phyloP scores from a whole-genome alignment of 2,888 invertebrate genomes.

The Schizotus pectinicornis region DNA sequence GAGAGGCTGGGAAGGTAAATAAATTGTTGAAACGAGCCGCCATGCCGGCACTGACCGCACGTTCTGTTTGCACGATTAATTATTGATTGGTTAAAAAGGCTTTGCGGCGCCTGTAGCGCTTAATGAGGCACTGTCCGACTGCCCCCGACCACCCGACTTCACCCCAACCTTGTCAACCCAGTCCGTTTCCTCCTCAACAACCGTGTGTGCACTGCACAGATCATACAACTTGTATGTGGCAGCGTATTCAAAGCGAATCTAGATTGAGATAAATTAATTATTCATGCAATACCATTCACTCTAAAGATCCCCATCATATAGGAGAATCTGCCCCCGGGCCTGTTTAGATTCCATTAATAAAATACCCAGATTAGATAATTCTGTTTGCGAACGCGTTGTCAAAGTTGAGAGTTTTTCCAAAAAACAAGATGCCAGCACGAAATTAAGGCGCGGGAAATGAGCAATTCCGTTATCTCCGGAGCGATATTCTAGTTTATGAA shows the following conservation, averaged over 20 bases:
- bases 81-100: constrained; percentile 46
- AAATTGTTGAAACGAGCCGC: constrained; percentile 8
- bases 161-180: constrained; percentile 49
- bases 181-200: constrained; percentile 19
- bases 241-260: constrained; percentile 55
- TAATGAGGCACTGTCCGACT: constrained; percentile 34
- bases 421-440: constrained; percentile 1
- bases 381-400: constrained; percentile 50
- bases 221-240: constrained; percentile 55
- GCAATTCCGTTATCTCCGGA: constrained; percentile 17
- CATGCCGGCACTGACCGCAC: constrained; percentile 19
- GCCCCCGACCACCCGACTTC: constrained; percentile 30
- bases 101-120: constrained; percentile 43
- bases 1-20: constrained; percentile 17
- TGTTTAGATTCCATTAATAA: constrained; percentile 56
- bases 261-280: constrained; percentile 56
- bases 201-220: constrained; percentile 35
- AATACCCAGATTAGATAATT: constrained; percentile 53
- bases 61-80: constrained; percentile 37
- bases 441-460: constrained; percentile 17
- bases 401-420: constrained; percentile 38
- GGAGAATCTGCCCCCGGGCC: constrained; percentile 47
- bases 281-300: constrained; percentile 53
- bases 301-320: constrained; percentile 52
- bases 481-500: constrained; percentile 11